Evolutionary conservation across 2,113 vertebrate species (phyloP).

Genomic region (Nyctibius bracteatus): DNA sequence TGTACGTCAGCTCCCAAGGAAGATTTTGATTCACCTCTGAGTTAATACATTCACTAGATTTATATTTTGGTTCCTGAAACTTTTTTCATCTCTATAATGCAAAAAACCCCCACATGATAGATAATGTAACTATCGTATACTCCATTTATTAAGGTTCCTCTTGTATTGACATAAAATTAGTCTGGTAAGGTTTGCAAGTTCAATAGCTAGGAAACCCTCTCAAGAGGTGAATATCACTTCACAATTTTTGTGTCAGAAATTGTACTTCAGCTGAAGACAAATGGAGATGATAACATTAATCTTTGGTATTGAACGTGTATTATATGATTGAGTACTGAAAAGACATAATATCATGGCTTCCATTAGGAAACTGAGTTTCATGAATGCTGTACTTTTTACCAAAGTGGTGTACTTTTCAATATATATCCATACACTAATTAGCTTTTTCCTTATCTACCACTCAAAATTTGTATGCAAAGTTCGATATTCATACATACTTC

Average conservation of each 20-base stretch:
- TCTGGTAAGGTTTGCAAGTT: background rate
- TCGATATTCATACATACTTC: background rate
- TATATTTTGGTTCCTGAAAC: background rate
- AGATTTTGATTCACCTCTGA: background rate
- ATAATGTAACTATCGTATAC: background rate
- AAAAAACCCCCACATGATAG: background rate
- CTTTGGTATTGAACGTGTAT: background rate
- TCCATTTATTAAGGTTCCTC: background rate
- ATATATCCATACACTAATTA: background rate
- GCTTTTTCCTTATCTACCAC: background rate
- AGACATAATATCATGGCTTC: background rate
- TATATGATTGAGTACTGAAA: background rate
- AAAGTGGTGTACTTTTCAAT: background rate
- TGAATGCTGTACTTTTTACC: background rate
- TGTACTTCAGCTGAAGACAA: background rate
- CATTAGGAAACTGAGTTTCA: background rate
- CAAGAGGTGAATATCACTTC: background rate
- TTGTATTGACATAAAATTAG: background rate
- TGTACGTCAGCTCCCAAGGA: background rate
- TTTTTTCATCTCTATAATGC: background rate
- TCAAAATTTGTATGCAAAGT: background rate
- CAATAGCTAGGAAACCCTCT: background rate
- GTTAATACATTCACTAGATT: background rate
- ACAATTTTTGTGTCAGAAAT: background rate
- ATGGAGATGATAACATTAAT: background rate